Evolutionary conservation across 2,113 vertebrate species (phyloP), one percentile per base, ranked within the genome.

Genomic region (Buteo buteo): DNA sequence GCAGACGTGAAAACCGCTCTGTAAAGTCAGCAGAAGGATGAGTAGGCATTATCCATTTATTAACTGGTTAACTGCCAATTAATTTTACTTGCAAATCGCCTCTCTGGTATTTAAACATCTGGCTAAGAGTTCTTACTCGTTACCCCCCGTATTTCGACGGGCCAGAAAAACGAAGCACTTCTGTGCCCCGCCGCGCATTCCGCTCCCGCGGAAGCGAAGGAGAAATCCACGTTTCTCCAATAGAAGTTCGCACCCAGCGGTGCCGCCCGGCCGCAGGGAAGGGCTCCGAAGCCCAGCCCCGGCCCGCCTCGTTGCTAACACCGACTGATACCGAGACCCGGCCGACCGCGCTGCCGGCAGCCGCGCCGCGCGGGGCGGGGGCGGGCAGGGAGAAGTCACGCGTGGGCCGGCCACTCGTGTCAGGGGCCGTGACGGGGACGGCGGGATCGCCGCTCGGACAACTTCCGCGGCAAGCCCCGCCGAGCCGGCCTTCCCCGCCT

Each of bases 31-130:
- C 20, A 90, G 62, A 94, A 86, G 91, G 72, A 93, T 92, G 52
- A 95, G 88, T 88, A 96, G 95, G 90, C 86, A 94, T 55, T 90
- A 95, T 55, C 88, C 59, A 94, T 91, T 93, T 90, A 93, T 96
- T 97, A 97, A 97, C 95, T 55, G 81, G 92, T 82, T 94, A 96
- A 95, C 85, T 64, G 73, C 91, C 85, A 88, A 88, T 76, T 58
- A 84, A 78, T 97, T 88, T 90, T 34, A 94, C 90, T 91, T 74
- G 81, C 70, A 95, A 93, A 78, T 83, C 86, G 55, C 81, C 66
- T 59, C 91, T 8, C 29, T 19, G n/a, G 20, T 82, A 93, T 85
- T 95, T 95, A 95, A 94, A 89, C 66, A 89, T 42, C 84, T 72
- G 62, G 52, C 45, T 17, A 18, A 13, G 83, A 94, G 62, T 32